Percentiles rank a stretch among this genome's conserved stretches.
phyloP scores from a whole-genome alignment of 2,113 vertebrate species.

The Leptodactylus fuscus region DNA sequence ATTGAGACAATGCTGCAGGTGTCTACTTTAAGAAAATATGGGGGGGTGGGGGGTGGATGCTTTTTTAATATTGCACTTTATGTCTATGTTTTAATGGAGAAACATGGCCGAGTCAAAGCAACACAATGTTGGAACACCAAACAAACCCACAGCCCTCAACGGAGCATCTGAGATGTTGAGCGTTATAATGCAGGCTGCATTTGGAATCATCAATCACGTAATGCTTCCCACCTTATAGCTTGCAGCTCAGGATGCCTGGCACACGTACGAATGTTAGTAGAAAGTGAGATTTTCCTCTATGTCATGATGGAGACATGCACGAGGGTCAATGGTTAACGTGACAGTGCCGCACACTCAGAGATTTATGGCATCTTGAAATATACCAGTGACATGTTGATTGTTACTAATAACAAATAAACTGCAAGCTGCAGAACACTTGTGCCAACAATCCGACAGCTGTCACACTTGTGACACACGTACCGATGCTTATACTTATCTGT shows the following conservation, averaged over 20 bases:
- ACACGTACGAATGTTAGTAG: background rate
- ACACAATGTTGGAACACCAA: too few species aligned
- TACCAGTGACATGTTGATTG: slow-evolving; percentile 32
- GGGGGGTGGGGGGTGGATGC: too few species aligned
- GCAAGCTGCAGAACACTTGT: slow-evolving; percentile 12
- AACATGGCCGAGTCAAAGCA: too few species aligned
- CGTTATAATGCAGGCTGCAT: background rate
- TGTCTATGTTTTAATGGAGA: too few species aligned
- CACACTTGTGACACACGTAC: slow-evolving; percentile 1
- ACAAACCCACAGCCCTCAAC: background rate
- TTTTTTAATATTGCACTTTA: too few species aligned
- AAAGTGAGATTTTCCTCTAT: background rate
- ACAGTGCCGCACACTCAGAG: background rate
- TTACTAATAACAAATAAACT: slow-evolving; percentile 33
- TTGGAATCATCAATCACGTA: background rate
- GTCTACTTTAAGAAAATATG: too few species aligned
- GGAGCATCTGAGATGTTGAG: background rate
- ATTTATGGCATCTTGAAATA: slow-evolving; percentile 27
- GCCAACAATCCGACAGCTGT: slow-evolving; percentile 33
- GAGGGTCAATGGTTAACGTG: background rate
- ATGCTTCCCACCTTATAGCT: background rate
- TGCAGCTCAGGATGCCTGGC: background rate
- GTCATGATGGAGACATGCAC: background rate
- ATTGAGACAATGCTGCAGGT: too few species aligned
- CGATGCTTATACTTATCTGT: background rate